Percentiles rank a stretch among this genome's conserved stretches.
These are phyloP conservation scores for Graphium colonna DNA, from an alignment of 2,888 invertebrate genomes.

Conservation along the genomic window DNA sequence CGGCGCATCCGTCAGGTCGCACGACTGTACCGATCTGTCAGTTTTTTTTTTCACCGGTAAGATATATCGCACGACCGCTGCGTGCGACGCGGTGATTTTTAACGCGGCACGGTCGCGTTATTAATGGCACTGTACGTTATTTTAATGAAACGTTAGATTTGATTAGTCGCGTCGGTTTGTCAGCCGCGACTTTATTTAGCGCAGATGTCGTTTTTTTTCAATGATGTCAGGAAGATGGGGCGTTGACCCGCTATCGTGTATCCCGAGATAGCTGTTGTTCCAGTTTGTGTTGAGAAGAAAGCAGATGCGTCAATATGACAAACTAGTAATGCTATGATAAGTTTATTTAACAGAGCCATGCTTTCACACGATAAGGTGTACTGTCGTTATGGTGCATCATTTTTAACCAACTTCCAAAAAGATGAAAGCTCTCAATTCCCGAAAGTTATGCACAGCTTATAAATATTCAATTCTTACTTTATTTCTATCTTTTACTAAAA, in stretches of 20 bases:
- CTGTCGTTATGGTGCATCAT: too few species aligned
- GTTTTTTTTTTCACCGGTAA: slow-evolving; percentile 31
- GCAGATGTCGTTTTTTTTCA: slow-evolving; percentile 4
- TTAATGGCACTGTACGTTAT: slow-evolving; percentile 37
- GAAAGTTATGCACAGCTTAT: too few species aligned
- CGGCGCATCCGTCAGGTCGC: slow-evolving; percentile 41
- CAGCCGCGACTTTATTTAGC: slow-evolving; percentile 15
- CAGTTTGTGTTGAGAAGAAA: too few species aligned
- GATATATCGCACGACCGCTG: slow-evolving; percentile 34
- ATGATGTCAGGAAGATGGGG: background rate
- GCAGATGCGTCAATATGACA: too few species aligned
- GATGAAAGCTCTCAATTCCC: too few species aligned
- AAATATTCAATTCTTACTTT: too few species aligned
- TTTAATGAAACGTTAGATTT: slow-evolving; percentile 39
- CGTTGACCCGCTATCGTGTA: background rate
- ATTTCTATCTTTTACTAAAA: too few species aligned
- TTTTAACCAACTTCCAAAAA: too few species aligned
- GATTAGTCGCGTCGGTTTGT: slow-evolving; percentile 35
- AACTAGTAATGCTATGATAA: too few species aligned
- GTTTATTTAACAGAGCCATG: too few species aligned
- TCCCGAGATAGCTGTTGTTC: background rate
- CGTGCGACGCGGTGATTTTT: slow-evolving; percentile 37
- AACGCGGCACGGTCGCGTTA: slow-evolving; percentile 35
- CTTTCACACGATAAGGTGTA: too few species aligned
- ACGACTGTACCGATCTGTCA: too few species aligned